Conservation (phyloP, 2,113 vertebrate species). For the Piprites chloris region DNA sequence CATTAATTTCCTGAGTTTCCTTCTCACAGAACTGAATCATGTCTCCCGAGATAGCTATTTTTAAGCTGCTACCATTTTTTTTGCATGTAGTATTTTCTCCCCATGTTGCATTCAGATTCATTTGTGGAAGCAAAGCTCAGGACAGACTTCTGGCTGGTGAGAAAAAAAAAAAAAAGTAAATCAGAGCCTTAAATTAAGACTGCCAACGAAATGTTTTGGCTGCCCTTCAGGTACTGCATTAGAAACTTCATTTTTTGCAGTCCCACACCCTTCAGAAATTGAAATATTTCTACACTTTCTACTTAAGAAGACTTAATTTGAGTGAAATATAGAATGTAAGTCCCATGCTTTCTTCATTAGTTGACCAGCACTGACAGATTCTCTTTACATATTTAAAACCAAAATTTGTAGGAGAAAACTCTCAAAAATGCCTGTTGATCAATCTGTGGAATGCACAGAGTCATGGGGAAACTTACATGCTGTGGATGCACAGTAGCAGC, state of each 20-base stretch:
- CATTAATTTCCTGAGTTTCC: neutral
- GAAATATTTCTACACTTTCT: neutral
- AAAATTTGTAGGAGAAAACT: neutral
- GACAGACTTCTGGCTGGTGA: neutral
- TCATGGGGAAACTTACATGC: neutral
- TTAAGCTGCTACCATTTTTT: neutral
- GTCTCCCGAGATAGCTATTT: neutral
- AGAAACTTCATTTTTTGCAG: neutral
- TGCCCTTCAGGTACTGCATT: neutral
- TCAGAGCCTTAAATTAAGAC: neutral
- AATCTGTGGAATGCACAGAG: neutral
- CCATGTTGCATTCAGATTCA: neutral
- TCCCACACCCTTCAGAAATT: neutral
- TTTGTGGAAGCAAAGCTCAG: neutral
- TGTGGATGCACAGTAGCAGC: neutral
- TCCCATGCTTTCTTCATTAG: neutral
- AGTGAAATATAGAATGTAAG: neutral
- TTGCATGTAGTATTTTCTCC: neutral
- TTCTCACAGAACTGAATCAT: neutral
- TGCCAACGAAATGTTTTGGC: neutral
- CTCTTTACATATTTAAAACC: neutral
- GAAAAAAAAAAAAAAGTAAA: neutral
- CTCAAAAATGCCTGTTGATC: neutral
- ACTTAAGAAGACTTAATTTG: neutral
- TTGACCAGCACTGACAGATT: neutral